Percentiles rank a stretch among this genome's conserved stretches.
Conservation (phyloP, 1,140 invertebrate genomes). For the Diuraphis noxia region DNA sequence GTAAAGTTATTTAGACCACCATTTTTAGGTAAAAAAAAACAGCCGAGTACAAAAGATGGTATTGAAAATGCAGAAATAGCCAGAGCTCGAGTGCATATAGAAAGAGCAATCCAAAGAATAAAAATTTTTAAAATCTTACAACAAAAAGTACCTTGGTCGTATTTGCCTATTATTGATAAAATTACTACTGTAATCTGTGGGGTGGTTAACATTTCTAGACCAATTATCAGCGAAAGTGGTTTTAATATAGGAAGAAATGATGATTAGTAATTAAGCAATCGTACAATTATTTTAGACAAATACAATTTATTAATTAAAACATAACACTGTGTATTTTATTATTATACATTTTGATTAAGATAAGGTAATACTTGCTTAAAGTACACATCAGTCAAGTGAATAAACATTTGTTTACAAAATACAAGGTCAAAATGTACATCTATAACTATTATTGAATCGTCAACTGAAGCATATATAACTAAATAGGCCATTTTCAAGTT, state of each 20-base stretch:
- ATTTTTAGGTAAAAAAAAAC: constrained; percentile 54
- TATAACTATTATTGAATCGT: not conserved
- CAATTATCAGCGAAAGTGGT: constrained; percentile 19
- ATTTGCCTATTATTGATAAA: constrained; percentile 29
- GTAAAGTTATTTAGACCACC: constrained; percentile 56
- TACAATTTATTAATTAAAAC: too few relatives aligned
- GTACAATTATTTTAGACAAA: too few relatives aligned
- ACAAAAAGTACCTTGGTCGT: constrained; percentile 24
- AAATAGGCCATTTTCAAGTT: not conserved
- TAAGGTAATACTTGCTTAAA: too few relatives aligned
- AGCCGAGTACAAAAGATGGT: constrained; percentile 5
- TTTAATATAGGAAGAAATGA: not conserved
- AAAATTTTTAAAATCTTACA: constrained; percentile 32
- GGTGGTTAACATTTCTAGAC: constrained; percentile 27
- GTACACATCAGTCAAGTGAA: too few relatives aligned
- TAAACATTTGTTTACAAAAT: not conserved
- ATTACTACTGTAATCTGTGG: constrained; percentile 32
- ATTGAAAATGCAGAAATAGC: constrained; percentile 26
- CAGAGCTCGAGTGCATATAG: constrained; percentile 5
- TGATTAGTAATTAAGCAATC: not conserved
- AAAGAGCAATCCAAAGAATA: constrained; percentile 18
- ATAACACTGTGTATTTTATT: too few relatives aligned
- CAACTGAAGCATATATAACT: not conserved
- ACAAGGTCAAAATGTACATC: not conserved
- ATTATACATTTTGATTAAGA: too few relatives aligned